These are phyloP conservation scores for Drosophila neonasuta DNA, from an alignment of 2,888 invertebrate species.

Conservation along the genomic window DNA sequence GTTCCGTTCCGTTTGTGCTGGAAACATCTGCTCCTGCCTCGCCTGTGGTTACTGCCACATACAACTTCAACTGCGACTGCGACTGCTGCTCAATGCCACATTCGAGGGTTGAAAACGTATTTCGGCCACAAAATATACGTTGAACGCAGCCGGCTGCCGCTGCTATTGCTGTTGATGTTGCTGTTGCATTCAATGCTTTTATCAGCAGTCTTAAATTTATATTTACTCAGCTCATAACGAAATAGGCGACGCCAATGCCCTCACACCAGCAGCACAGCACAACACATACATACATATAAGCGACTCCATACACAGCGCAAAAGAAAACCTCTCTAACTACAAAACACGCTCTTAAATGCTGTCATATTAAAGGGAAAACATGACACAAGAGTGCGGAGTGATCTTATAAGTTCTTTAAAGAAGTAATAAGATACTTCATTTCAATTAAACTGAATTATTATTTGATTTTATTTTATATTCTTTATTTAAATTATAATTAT, in stretches of 20 bases:
- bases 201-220: slow-evolving; percentile 69
- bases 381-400: neutral
- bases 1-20: slow-evolving; percentile 69
- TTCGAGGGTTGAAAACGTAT: slow-evolving; percentile 71
- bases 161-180: neutral
- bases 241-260: slow-evolving; percentile 34
- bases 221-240: slow-evolving; percentile 21
- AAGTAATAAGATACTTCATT: too few species aligned
- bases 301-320: neutral
- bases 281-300: neutral
- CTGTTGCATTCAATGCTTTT: slow-evolving; percentile 54
- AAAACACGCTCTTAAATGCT: neutral
- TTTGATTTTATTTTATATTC: too few species aligned
- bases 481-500: too few species aligned
- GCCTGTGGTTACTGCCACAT: slow-evolving; percentile 7
- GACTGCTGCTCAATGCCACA: slow-evolving; percentile 5
- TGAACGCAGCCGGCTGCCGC: slow-evolving; percentile 69
- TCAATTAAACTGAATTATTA: too few species aligned
- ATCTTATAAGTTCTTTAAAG: neutral
- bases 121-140: slow-evolving; percentile 34
- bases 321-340: neutral
- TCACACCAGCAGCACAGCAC: slow-evolving; percentile 1
- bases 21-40: slow-evolving; percentile 80
- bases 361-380: neutral
- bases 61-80: neutral